A percentile compares a stretch with the other conserved stretches of the same genome.
phyloP scores from a whole-genome alignment of 2,113 vertebrate species.

The Marmota flaviventris region DNA sequence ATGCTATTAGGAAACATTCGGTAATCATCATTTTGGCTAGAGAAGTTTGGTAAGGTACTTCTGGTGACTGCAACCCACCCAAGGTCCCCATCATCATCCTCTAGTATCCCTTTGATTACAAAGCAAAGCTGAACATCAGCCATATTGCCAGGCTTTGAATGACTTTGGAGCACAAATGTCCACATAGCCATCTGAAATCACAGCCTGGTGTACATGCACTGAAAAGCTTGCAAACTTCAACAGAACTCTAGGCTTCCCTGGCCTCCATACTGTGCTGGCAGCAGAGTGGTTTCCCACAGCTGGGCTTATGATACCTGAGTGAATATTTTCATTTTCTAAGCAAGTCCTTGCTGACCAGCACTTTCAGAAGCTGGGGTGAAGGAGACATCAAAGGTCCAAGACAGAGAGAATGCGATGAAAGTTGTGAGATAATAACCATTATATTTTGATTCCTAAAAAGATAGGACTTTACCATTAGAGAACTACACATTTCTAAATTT shows the following conservation, averaged over 20 bases:
- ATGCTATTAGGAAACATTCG: background rate
- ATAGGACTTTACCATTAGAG: background rate
- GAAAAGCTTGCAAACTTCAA: constrained; percentile 32
- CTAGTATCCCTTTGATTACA: background rate
- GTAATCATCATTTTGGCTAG: background rate
- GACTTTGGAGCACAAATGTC: background rate
- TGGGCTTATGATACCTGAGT: background rate
- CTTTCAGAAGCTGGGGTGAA: background rate
- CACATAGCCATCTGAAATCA: background rate
- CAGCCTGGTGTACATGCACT: background rate
- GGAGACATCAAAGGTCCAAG: background rate
- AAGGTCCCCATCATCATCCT: background rate
- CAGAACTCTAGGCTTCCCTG: constrained; percentile 22
- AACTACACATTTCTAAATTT: background rate
- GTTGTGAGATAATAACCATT: background rate
- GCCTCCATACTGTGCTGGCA: background rate
- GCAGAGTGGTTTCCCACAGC: background rate
- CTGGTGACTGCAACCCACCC: background rate
- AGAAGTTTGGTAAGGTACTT: background rate
- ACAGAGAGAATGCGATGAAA: background rate
- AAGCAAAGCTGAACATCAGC: background rate
- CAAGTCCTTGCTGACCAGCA: background rate
- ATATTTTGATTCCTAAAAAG: background rate
- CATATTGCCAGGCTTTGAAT: background rate
- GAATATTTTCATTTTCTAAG: constrained; percentile 11